Base-by-base conservation (phyloP, 2,888 invertebrate genomes). In the Drosophila pseudotakahashii region DNA sequence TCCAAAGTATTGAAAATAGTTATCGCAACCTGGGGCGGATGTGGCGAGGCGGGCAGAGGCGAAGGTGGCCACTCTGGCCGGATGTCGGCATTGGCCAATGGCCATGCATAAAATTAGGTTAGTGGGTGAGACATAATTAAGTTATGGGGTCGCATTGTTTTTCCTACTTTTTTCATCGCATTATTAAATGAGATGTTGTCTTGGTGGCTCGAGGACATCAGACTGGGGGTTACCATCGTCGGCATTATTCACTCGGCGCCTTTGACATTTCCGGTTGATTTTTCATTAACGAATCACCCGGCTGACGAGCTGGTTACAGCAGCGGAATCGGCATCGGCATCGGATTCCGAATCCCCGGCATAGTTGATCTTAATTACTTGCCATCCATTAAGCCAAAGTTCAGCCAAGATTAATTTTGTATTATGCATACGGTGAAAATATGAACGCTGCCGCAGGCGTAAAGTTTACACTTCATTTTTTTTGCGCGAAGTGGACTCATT, bases 41-140 rank as follows among this genome's bases (percentile, higher is more conserved):
- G 19, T 42, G 54, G 7, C 7, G 19, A 30, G 23, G 16, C 32
- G 26, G 26, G 26, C 26, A 6, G 26, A 37, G 32, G 32, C 44
- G 13, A 41, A 42, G 41, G 41, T 42, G 19, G 16, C 23, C 26
- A 30, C 54, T 23, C 16, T 52, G 68, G 50, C 50, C 47, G 53
- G 44, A 45, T 71, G 71, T 54, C 73, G 71, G 73, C 64, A 73
- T 52, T 63, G 53, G 58, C 76, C 67, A 73, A 66, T 63, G 53
- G 54, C 76, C 67, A 73, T 73, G 66, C 74, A 73, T 53, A 44
- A 64, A 81, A 85, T 89, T 85, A 68, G 85, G 85, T 85, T 85
- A 85, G 87, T 85, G 85, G 89, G 89, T 84, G 81, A 85, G 79
- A 77, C 77, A 83, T 88, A 88, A 87, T 85, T 87, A 81, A 83